Conservation (phyloP, 2,888 invertebrate genomes). For the Nymphalis urticae region DNA sequence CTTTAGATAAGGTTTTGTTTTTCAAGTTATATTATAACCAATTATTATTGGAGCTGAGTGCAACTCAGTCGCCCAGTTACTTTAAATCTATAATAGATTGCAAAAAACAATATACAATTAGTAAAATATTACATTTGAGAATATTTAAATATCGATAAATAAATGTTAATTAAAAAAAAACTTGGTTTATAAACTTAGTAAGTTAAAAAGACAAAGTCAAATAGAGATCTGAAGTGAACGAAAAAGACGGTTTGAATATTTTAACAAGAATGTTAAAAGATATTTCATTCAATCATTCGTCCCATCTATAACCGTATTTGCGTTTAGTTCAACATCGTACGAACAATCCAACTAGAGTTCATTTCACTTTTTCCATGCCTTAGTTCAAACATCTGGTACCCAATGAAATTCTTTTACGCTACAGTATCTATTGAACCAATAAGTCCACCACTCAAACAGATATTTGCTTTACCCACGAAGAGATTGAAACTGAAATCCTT, state of each 20-base stretch:
- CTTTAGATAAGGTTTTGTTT: too few relatives aligned
- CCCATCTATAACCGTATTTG: neutral
- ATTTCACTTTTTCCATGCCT: slow-evolving; percentile 13
- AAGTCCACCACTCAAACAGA: slow-evolving; percentile 16
- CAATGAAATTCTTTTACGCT: slow-evolving; percentile 24
- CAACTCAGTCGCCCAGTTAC: too few relatives aligned
- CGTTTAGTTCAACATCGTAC: slow-evolving; percentile 4
- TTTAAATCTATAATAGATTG: too few relatives aligned
- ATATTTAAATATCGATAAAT: too few relatives aligned
- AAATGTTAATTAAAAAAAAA: too few relatives aligned
- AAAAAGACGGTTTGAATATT: neutral
- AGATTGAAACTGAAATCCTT: slow-evolving; percentile 8
- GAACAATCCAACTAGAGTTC: slow-evolving; percentile 9
- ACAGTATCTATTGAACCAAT: slow-evolving; percentile 14
- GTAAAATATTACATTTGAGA: too few relatives aligned
- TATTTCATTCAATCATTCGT: neutral
- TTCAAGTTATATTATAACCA: too few relatives aligned
- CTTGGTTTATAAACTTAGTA: too few relatives aligned
- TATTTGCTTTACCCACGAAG: slow-evolving; percentile 13
- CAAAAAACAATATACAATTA: too few relatives aligned
- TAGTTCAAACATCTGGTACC: slow-evolving; percentile 12
- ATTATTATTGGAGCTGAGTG: too few relatives aligned
- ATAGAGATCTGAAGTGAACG: too few relatives aligned
- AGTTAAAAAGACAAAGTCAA: too few relatives aligned
- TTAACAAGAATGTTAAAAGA: neutral